Evolutionary conservation across 2,888 invertebrate genomes (phyloP).

Genomic region (Chrysopilus asiliformis): DNA sequence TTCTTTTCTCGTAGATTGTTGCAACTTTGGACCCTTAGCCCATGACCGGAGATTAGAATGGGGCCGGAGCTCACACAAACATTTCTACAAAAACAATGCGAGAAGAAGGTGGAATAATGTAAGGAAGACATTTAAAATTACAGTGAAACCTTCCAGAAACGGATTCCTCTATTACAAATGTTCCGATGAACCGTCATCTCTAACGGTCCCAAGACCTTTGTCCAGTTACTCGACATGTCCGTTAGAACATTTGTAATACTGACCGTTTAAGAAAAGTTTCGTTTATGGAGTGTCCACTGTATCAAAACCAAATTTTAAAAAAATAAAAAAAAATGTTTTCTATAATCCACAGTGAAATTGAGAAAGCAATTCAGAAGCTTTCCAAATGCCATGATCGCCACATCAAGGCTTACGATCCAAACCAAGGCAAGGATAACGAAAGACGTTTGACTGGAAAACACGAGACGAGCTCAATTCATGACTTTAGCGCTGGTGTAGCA

Average conservation of each 20-base stretch:
- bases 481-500: conserved; percentile 86
- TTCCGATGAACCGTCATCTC: no score
- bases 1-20: conserved; percentile 28
- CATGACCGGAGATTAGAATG: conserved; percentile 79
- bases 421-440: conserved; percentile 92
- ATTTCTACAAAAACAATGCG: conserved; percentile 91
- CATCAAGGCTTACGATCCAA: conserved; percentile 92
- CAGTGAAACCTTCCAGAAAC: no score
- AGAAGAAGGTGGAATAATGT: conserved; percentile 73
- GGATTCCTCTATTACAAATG: no score
- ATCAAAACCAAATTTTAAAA: no score
- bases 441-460: conserved; percentile 87
- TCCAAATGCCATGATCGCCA: conserved; percentile 85
- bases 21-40: conserved; percentile 67
- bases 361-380: conserved; percentile 89
- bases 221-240: background rate
- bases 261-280: no score
- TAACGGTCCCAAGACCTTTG: no score
- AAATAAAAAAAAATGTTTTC: no score
- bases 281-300: no score
- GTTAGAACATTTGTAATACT: conserved; percentile 10
- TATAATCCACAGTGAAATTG: conserved; percentile 81
- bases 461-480: conserved; percentile 94
- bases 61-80: conserved; percentile 93
- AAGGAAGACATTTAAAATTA: no score